Evolutionary conservation across 37 sponge, comb jelly and placozoan species (phyloP), one percentile per base, ranked within the genome.

Genomic region (Halisarca cf. caerulea): DNA sequence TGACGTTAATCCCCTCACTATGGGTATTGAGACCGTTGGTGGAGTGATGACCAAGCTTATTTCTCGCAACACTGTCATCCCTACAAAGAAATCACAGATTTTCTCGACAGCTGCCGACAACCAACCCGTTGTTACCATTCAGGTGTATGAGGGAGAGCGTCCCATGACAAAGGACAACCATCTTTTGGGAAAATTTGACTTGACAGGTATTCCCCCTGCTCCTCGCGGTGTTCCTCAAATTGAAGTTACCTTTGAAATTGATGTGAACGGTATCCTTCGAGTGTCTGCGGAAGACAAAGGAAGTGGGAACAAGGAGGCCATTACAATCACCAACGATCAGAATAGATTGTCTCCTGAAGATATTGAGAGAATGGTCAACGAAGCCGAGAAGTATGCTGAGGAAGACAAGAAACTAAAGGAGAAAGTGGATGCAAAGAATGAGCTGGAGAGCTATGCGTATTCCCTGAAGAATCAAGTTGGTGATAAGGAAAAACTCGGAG

Each of bases 21-120:
- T 99, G 40, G 99, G 99, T 44, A 99, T 99, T 78, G 99, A 99
- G 86, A 99, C 99, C 2, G 97, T 99, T 40, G 99, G 99, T 9
- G 99, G 99, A 24, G 99, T 99, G 66, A 99, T 99, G 99, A 99
- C 97, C 71, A 99, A 94, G 55, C 92, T 99, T 24, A 96, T 99
- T 78, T 81, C 94, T 5, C 78, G 97, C 14, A 99, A 99, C 83
- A 88, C 97, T 37, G 97, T 96, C 47, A 96, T 99, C 64, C 99
- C 99, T 18, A 99, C 99, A 54, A 99, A 99, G 94, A 99, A 99
- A 83, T 90, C 97, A 0, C 99, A 99, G 85, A 91, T 99, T 58
- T 99, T 99, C 86, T 95, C 96, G 32, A 99, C 99, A 17, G 99
- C 97, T 3, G 88, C 94, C 32, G 99, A 99, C 71, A 99, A 99